Percentiles rank a stretch among this genome's conserved stretches.
These are phyloP conservation scores for Tychaedon coryphoeus DNA, from an alignment of 2,113 vertebrate species.

Conservation along the genomic window DNA sequence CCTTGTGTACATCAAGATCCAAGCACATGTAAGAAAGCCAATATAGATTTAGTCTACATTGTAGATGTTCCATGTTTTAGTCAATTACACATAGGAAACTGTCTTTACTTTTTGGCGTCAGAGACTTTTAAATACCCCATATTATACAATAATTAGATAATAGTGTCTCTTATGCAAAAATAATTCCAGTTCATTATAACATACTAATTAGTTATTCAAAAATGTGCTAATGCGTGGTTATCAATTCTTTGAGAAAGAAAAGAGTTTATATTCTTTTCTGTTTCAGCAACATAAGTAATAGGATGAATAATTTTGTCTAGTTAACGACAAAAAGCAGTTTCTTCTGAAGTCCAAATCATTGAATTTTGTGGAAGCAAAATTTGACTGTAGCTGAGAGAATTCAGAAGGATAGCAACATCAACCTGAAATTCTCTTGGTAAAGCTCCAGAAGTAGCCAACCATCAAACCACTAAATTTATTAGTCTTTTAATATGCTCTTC, in stretches of 20 bases:
- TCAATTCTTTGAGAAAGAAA: neutral
- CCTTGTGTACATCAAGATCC: neutral
- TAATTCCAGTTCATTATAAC: neutral
- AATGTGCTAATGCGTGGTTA: accelerated
- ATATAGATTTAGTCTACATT: neutral
- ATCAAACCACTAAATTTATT: neutral
- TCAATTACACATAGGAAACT: neutral
- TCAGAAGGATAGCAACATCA: neutral
- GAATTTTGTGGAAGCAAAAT: neutral
- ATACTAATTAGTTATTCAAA: neutral
- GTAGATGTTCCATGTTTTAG: neutral
- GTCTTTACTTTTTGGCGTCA: neutral
- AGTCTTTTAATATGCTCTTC: neutral
- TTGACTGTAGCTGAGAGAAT: neutral
- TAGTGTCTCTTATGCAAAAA: neutral
- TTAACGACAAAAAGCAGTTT: neutral
- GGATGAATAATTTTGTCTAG: neutral
- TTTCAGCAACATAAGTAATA: neutral
- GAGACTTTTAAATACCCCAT: neutral
- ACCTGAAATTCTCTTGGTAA: neutral
- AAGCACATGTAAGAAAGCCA: neutral
- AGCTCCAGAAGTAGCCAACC: neutral
- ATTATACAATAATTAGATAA: neutral
- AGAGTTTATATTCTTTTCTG: neutral
- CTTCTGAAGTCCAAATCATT: neutral